These are phyloP conservation scores for Drosophila suzukii DNA, from an alignment of 1,140 invertebrate species.

Conservation along the genomic window DNA sequence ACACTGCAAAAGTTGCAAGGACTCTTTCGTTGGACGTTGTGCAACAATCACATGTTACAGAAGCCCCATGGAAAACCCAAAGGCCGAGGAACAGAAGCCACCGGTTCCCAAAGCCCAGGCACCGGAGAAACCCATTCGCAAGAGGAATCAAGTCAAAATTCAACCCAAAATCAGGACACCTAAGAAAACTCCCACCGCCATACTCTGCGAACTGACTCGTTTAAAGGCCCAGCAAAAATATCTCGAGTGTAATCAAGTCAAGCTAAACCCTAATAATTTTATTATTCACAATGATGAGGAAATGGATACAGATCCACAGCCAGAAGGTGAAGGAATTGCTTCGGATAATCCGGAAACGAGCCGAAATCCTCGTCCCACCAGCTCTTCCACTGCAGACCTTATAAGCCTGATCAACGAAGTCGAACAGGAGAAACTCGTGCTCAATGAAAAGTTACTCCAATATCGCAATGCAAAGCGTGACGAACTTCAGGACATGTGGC, in stretches of 20 bases:
- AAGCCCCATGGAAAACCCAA: slow-evolving; percentile 29
- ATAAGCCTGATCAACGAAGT: slow-evolving; percentile 63
- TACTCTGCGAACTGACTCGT: slow-evolving; percentile 76
- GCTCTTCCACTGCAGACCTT: slow-evolving; percentile 37
- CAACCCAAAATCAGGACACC: neutral
- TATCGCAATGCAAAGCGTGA: slow-evolving; percentile 46
- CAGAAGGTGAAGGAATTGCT: neutral
- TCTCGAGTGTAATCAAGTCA: slow-evolving; percentile 80
- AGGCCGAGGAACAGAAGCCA: slow-evolving; percentile 13
- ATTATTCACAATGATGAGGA: slow-evolving; percentile 18
- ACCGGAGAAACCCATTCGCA: slow-evolving; percentile 49
- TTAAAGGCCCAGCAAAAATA: slow-evolving; percentile 82
- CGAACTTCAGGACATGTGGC: slow-evolving; percentile 71
- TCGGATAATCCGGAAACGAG: neutral
- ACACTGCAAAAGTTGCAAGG: slow-evolving; percentile 60
- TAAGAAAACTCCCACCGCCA: slow-evolving; percentile 58
- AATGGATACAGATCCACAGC: neutral
- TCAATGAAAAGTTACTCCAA: slow-evolving; percentile 46
- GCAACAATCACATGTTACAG: slow-evolving; percentile 64
- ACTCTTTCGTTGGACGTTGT: slow-evolving; percentile 56
- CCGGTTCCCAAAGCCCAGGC: slow-evolving; percentile 18
- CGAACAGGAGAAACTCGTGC: slow-evolving; percentile 51
- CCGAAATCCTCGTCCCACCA: slow-evolving; percentile 20
- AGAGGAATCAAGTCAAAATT: slow-evolving; percentile 20
- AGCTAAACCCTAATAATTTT: slow-evolving; percentile 66